Evolutionary conservation across 2,797 vertebrate species (phyloP), one percentile per base, ranked within the genome.

Genomic region (Pangasius larnaudii): DNA sequence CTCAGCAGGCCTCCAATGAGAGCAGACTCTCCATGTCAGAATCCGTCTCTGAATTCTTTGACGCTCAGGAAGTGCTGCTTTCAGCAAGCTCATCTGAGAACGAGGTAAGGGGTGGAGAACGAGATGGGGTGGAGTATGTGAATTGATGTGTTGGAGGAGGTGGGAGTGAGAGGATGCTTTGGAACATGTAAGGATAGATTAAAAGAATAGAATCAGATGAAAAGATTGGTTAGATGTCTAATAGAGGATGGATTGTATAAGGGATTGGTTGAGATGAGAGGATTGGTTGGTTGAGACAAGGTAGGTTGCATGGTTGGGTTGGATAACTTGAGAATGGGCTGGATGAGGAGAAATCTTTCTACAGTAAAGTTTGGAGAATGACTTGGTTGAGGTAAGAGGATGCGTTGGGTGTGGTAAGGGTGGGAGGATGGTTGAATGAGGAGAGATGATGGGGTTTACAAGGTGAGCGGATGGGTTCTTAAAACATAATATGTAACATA

Each of bases 51-150:
- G 99, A 99, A 95, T 99, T 99, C 95, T 99, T 99, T 88, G 99
- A 99, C 80, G 99, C 99, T 92, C 99, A 99, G 93, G 99, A 99
- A 93, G 98, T 99, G 91, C 98, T 99, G 86, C 95, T 99, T 0
- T 99, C 99, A 74, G 99, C 99, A 91, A 99, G 99, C 94, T 99
- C 99, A 0, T 99, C 99, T 7, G 99, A 99, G 95, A 99, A 99
- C 0, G 99, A 99, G 98, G 85, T 86, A 58, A 39, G 24, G 46
- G 18, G 24, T 42, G 42, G 42, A 6, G 42, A 42, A 42, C 42
- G 42, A 14, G 46, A 69, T 84, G 19, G 27, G 19, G 63, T 69
- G 63, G 46, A 53, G 63, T 53, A 16, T 69, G 9, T 51, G 9
- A 84, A 67, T 14, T 5, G 1, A 36, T 24, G 4, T 11, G 19